Evolutionary conservation across 2,888 invertebrate genomes (phyloP).

Genomic region (Flexamia atlantica): DNA sequence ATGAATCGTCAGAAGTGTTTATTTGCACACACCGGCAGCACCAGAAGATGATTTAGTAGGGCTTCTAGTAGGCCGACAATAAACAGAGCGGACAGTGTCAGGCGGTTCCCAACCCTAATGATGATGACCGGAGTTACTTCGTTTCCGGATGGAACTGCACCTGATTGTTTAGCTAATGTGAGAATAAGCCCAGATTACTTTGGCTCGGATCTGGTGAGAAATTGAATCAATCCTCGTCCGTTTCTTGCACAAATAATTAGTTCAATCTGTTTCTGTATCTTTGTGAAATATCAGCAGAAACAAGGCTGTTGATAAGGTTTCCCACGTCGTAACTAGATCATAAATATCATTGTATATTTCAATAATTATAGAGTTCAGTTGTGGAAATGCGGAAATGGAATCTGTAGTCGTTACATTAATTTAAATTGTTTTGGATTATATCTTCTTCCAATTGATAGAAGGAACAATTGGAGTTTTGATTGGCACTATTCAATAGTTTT

Average conservation of each 20-base stretch:
- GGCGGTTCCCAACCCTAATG: conserved; percentile 13
- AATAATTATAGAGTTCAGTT: conserved; percentile 13
- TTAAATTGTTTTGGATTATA: not conserved
- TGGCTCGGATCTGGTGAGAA: conserved; percentile 17
- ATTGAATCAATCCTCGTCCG: conserved; percentile 16
- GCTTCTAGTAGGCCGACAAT: too few species aligned
- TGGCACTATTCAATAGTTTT: too few species aligned
- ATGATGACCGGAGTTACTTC: conserved; percentile 10
- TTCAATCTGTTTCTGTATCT: not conserved
- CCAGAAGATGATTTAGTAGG: too few species aligned
- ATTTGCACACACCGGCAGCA: too few species aligned
- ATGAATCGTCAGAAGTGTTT: too few species aligned
- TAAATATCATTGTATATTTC: not conserved
- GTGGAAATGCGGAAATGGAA: conserved; percentile 8
- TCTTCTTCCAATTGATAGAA: too few species aligned
- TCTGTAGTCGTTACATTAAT: not conserved
- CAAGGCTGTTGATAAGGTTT: not conserved
- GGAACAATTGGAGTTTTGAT: too few species aligned
- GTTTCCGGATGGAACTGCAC: conserved; percentile 2
- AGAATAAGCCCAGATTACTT: not conserved
- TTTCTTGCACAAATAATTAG: conserved; percentile 1
- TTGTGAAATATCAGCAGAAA: conserved; percentile 1
- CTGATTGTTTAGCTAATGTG: conserved; percentile 34
- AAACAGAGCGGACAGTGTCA: not conserved
- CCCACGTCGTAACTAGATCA: not conserved